Evolutionary conservation across 2,888 invertebrate species (phyloP).

Genomic region (Troides oblongomaculatus): DNA sequence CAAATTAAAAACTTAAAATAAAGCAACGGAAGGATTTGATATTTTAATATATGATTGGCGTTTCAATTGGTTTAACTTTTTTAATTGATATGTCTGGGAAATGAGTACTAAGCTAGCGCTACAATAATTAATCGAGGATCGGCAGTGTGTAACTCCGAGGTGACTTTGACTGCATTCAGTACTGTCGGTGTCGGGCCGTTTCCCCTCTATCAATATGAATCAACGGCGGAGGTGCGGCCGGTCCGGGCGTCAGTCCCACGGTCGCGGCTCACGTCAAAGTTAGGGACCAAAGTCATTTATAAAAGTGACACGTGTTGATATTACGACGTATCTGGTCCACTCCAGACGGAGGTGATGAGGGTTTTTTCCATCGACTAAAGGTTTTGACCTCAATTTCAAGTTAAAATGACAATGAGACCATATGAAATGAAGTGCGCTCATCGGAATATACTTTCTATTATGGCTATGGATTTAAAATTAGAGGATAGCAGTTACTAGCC

Average conservation of each 20-base stretch:
- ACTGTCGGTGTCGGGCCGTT: constrained; percentile 32
- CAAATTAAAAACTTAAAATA: too few species aligned
- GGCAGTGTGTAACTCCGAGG: neutral
- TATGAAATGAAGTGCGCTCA: too few species aligned
- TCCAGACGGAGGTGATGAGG: constrained; percentile 29
- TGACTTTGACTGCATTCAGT: constrained; percentile 9
- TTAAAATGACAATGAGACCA: too few species aligned
- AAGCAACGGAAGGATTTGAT: too few species aligned
- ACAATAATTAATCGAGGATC: neutral
- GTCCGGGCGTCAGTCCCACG: constrained; percentile 47
- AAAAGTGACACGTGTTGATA: constrained; percentile 66
- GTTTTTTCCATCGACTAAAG: neutral
- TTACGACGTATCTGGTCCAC: constrained; percentile 41
- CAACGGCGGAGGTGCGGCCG: constrained; percentile 44
- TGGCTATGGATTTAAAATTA: too few species aligned
- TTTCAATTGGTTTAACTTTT: neutral
- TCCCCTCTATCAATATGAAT: constrained; percentile 67
- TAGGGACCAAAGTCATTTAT: constrained; percentile 55
- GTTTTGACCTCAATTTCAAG: too few species aligned
- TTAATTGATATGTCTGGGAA: neutral
- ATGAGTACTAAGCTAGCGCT: neutral
- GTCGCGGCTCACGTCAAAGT: constrained; percentile 50
- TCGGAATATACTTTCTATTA: too few species aligned
- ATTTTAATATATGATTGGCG: too few species aligned
- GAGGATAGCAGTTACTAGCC: too few species aligned